Base-by-base conservation (phyloP, 2,113 vertebrate genomes). In the Sebastes fasciatus region DNA sequence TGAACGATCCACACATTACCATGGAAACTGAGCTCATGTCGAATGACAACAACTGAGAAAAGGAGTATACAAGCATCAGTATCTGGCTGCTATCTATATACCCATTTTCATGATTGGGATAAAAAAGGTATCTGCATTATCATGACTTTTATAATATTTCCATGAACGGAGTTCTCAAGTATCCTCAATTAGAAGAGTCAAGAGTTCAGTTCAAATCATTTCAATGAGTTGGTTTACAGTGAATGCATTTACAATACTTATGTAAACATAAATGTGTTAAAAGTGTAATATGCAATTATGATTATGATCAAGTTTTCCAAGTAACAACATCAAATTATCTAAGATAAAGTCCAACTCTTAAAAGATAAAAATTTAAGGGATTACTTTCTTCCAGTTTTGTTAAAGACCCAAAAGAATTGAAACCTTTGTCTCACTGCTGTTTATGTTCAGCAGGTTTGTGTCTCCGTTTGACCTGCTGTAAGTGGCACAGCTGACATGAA, bases 1-100 rank as follows among this genome's bases (percentile, higher is more conserved):
- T 61, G 48, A 63, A 21, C 9, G 1, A 60, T 73, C 12, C 40
- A 16, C 17, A 55, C 51, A 78, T 89, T 70, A 70, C 80, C 65
- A 90, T 89, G 72, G 84, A 84, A 89, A 86, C 84, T 80, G 74
- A 52, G 72, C 43, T 67, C 40, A 74, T 19, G 48, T 55, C 1
- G 1, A 63, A 60, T 57, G 21, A 54, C 52, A 63, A n/a, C 12
- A 63, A 72, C 54, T 19, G 49, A 81, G 42, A 55, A 75, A 72
- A 61, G 5, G 8, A 26, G 9, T 60, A 26, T n/a, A 71, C 16
- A 70, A 14, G 54, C 21, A n/a, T 48, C 48, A 43, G 8, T 40
- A 8, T 40, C 43, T 46, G 52, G 14, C 65, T 68, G 26, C 46
- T 52, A 12, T 61, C 16, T 43, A 58, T 40, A 23, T 9, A 10